Base-by-base conservation (phyloP, 2,888 invertebrate genomes). In the Tupiocoris notatus region DNA sequence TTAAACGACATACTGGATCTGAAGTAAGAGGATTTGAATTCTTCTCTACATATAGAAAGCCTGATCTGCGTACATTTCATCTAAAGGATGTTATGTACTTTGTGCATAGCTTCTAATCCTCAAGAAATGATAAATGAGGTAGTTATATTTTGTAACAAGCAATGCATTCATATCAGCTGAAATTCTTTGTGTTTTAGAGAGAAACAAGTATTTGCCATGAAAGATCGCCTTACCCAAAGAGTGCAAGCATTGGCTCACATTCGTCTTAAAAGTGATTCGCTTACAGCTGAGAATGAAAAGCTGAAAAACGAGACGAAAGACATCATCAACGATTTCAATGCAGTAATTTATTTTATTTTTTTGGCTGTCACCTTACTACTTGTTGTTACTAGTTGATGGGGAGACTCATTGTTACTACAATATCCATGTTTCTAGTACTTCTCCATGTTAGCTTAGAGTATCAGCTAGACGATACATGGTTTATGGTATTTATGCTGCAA, bases 241-340 rank as follows among this genome's bases (percentile, higher is more conserved):
- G 73, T 73, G 2, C 73, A 73, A 54, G 73, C 73, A 7, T n/a
- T 73, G 63, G 73, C 63, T 20, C 73, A 73, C 22, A 62, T 73
- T 39, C 56, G 73, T n/a, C 57, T 73, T 20, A 73, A 73, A 56
- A 73, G 73, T 39, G 73, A 73, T 18, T 62, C 61, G n/a, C 39
- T 73, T 20, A 73, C 73, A n/a, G 73, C 23, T 18, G 73, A 73
- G 39, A 73, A 73, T 56, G 73, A 73, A n/a, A 73, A 73, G 21
- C 22, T 73, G 39, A 62, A 21, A 23, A 18, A 7, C 25, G 73
- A 73, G 39, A 73, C 73, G 1, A 61, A 62, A 39, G 63, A 73
- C 9, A 73, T 73, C 18, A 39, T 39, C 1, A 62, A 73, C 9
- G 73, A 73, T 39, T 18, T 73, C n/a, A 20, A 61, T n/a, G 73